Percentiles rank a stretch among this genome's conserved stretches.
phyloP scores from a whole-genome alignment of 1,140 invertebrate species.

The Drosophila murphyi region DNA sequence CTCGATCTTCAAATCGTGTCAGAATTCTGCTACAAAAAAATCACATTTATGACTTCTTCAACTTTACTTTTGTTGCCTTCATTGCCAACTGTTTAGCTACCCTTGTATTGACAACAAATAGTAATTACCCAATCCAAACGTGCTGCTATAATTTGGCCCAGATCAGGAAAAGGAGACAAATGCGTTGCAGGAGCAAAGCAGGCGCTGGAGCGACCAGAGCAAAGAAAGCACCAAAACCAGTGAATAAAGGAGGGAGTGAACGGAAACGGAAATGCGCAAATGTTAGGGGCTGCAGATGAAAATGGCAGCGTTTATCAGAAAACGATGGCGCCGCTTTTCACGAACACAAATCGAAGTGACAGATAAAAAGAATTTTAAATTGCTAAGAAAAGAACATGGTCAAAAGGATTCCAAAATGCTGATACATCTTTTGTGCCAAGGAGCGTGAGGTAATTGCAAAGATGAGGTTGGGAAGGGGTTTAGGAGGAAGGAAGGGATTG shows the following conservation, averaged over 20 bases:
- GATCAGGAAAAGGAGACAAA: constrained; percentile 25
- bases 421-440: constrained; percentile 4
- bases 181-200: background rate
- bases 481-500: too few species aligned
- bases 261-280: constrained; percentile 80
- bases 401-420: constrained; percentile 23
- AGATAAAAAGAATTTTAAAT: constrained; percentile 29
- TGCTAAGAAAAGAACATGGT: background rate
- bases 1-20: too few species aligned
- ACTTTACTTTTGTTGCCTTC: background rate
- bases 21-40: too few species aligned
- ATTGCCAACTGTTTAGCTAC: background rate
- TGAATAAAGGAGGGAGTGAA: constrained; percentile 21
- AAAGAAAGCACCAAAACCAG: constrained; percentile 50
- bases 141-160: constrained; percentile 55
- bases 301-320: constrained; percentile 62
- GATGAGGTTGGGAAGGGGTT: background rate
- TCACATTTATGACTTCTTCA: background rate
- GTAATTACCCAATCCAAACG: constrained; percentile 63
- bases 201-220: constrained; percentile 3
- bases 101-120: constrained; percentile 46
- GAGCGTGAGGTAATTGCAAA: background rate
- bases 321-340: constrained; percentile 18
- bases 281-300: constrained; percentile 64
- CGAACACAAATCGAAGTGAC: constrained; percentile 36